Evolutionary conservation across 2,113 vertebrate genomes (phyloP).

Genomic region (Heteronetta atricapilla): DNA sequence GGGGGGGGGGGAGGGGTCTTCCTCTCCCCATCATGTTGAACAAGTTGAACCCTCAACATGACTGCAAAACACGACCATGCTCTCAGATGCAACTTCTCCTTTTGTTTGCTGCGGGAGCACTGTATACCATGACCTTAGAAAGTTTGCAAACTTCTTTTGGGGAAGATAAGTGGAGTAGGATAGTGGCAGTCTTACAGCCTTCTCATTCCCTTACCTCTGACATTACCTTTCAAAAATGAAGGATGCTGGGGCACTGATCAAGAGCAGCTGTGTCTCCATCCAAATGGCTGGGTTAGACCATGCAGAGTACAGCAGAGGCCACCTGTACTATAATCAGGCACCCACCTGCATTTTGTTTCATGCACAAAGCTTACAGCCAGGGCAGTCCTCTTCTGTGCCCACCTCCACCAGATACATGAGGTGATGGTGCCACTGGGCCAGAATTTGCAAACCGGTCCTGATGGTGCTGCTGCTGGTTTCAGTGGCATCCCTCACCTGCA

Average conservation of each 20-base stretch:
- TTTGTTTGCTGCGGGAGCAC: not conserved
- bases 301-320: not conserved
- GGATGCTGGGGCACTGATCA: accelerated
- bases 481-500: not conserved
- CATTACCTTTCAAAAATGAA: not conserved
- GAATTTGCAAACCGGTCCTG: not conserved
- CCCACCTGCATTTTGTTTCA: not conserved
- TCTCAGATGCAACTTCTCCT: not conserved
- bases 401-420: not conserved
- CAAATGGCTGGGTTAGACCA: accelerated
- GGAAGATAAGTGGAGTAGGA: not conserved
- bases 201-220: not conserved
- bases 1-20: accelerated
- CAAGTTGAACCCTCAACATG: not conserved
- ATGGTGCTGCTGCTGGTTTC: not conserved
- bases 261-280: not conserved
- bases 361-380: not conserved
- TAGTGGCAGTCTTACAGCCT: not conserved
- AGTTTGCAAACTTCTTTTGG: not conserved
- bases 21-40: not conserved
- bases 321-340: not conserved
- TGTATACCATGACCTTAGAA: not conserved
- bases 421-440: accelerated
- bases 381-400: not conserved
- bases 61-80: not conserved